A percentile compares a stretch with the other conserved stretches of the same genome.
Conservation (phyloP, 2,888 invertebrate genomes). For the Hartigia nigra region DNA sequence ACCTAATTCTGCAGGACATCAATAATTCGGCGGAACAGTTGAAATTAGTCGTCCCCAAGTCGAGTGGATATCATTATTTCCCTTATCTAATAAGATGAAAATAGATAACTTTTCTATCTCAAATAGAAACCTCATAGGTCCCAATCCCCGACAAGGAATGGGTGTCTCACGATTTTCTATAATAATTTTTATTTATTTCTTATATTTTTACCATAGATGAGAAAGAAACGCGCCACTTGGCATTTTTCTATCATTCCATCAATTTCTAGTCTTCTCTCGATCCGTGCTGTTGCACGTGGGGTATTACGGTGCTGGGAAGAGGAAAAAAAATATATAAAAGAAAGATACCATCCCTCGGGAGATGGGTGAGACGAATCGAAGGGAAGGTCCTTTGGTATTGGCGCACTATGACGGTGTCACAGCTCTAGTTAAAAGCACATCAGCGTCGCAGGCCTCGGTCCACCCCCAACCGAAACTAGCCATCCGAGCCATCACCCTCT, state of each 20-base stretch:
- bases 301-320: neutral
- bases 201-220: neutral
- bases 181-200: neutral
- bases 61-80: neutral
- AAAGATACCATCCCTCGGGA: neutral
- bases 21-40: slow-evolving; percentile 7
- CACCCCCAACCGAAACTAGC: slow-evolving; percentile 9
- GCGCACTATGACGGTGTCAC: slow-evolving; percentile 12
- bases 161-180: neutral
- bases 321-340: neutral
- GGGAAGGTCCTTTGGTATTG: neutral
- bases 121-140: neutral
- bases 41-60: slow-evolving; percentile 3
- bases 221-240: neutral
- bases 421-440: slow-evolving; percentile 22
- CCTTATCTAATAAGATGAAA: slow-evolving; percentile 5
- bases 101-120: neutral
- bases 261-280: neutral
- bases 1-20: neutral
- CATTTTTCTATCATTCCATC: neutral
- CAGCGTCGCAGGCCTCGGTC: slow-evolving; percentile 19
- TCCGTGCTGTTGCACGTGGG: neutral
- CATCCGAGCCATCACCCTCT: slow-evolving; percentile 7
- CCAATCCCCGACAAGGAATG: neutral
- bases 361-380: neutral